Conservation (phyloP, 2,888 invertebrate species). For the Ariolimax columbianus region DNA sequence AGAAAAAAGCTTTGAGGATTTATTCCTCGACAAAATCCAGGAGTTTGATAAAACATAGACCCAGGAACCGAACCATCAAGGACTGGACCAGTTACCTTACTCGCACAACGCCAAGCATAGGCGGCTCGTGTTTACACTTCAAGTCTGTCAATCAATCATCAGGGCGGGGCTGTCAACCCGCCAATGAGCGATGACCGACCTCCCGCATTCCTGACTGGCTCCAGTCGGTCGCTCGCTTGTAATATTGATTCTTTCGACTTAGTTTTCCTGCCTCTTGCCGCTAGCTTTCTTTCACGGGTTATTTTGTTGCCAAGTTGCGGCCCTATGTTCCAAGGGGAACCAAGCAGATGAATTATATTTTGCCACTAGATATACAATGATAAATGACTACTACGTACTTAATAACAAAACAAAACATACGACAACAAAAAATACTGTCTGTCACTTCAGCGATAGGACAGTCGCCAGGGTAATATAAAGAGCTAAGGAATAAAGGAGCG, state of each 20-base stretch:
- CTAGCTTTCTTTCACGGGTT: neutral
- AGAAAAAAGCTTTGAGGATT: neutral
- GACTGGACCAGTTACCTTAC: too few species aligned
- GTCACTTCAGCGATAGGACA: too few species aligned
- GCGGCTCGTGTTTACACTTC: constrained; percentile 26
- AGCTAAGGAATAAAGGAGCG: too few species aligned
- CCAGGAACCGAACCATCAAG: too few species aligned
- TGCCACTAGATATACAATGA: too few species aligned
- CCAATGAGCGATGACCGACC: constrained; percentile 9
- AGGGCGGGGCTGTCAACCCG: constrained; percentile 17
- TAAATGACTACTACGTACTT: too few species aligned
- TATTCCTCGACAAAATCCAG: neutral
- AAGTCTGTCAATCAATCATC: constrained; percentile 40
- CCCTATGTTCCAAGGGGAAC: too few species aligned
- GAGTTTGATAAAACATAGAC: neutral
- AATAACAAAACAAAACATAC: too few species aligned
- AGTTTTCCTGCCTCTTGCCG: neutral
- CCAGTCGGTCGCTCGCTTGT: constrained; percentile 37
- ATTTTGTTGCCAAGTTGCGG: neutral
- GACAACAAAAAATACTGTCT: too few species aligned
- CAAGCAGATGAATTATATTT: too few species aligned
- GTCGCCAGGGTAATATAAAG: too few species aligned
- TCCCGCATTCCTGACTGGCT: constrained; percentile 37
- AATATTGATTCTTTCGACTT: constrained; percentile 41
- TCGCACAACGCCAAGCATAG: neutral